A percentile compares a stretch with the other conserved stretches of the same genome.
phyloP scores from a whole-genome alignment of 2,888 invertebrate species.

The Antheraea assamensis region DNA sequence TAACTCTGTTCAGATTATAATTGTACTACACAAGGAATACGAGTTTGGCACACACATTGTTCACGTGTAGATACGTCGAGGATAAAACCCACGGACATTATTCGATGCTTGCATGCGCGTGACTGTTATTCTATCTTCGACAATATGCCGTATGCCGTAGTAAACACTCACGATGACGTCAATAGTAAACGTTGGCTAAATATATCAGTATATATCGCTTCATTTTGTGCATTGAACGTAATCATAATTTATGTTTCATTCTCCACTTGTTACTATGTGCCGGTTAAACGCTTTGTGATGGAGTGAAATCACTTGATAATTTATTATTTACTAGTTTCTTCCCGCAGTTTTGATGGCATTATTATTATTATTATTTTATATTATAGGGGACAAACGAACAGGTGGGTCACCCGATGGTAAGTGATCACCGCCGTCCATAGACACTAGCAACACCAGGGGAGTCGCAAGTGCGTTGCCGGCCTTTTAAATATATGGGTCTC shows the following conservation, averaged over 20 bases:
- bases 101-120: constrained; percentile 8
- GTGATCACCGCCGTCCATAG: too few relatives aligned
- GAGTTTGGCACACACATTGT: constrained; percentile 1
- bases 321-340: too few relatives aligned
- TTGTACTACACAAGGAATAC: neutral
- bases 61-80: constrained; percentile 3
- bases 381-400: too few relatives aligned
- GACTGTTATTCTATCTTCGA: constrained; percentile 17
- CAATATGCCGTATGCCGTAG: constrained; percentile 15
- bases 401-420: too few relatives aligned
- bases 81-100: constrained; percentile 7
- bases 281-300: neutral
- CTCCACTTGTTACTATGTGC: neutral
- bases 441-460: too few relatives aligned
- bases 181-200: constrained; percentile 22
- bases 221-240: constrained; percentile 33
- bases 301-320: neutral
- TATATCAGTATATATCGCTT: constrained; percentile 21
- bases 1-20: neutral
- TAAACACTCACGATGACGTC: constrained; percentile 25
- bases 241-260: constrained; percentile 19
- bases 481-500: too few relatives aligned
- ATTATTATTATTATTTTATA: too few relatives aligned
- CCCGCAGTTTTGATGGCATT: too few relatives aligned
- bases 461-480: too few relatives aligned